Base-by-base conservation (phyloP, 2,113 vertebrate genomes). In the Malaclemys terrapin region DNA sequence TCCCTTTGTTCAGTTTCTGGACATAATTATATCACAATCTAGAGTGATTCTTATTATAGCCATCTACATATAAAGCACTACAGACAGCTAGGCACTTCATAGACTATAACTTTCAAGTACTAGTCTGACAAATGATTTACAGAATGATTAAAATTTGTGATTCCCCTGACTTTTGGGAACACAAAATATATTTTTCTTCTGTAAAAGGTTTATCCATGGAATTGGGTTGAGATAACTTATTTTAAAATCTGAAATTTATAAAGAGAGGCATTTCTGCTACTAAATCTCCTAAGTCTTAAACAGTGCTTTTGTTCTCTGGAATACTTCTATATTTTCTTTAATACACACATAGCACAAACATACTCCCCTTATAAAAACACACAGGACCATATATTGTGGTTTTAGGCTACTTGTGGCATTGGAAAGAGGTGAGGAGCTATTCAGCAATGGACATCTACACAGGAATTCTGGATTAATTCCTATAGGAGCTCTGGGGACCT, bases 371-470 rank as follows among this genome's bases (percentile, higher is more conserved):
- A 35, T 72, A 19, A 42, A 78, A 27, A 25, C 75, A 47, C 22
- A 47, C 1, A 45, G 38, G 65, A 17, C n/a, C 1, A 54, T 1
- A 54, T 1, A 19, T 96, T 42, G 2, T 0, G 12, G 65, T 3
- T 82, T 29, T 76, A 81, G 38, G 1, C 5, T 52, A 42, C 5
- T 31, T 52, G 4, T 62, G 0, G 0, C 10, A 45, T 8, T 57
- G 7, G 17, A 84, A 31, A 27, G 22, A 3, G 49, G 31, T 42
- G 47, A 42, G 22, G 25, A 27, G 24, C 75, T 78, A 42, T 78
- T 45, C 24, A 27, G 24, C 38, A 45, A 78, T 47, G 38, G 24
- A 10, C 7, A 3, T 12, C 72, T 45, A 76, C 5, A 76, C 22
- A 76, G 42, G 75, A 78, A 47, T 78, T 27, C 75, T 78, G 75